Percentiles rank a stretch among this genome's conserved stretches.
Evolutionary conservation across 2,113 vertebrate genomes (phyloP).

Genomic region (Triplophysa siluroides): DNA sequence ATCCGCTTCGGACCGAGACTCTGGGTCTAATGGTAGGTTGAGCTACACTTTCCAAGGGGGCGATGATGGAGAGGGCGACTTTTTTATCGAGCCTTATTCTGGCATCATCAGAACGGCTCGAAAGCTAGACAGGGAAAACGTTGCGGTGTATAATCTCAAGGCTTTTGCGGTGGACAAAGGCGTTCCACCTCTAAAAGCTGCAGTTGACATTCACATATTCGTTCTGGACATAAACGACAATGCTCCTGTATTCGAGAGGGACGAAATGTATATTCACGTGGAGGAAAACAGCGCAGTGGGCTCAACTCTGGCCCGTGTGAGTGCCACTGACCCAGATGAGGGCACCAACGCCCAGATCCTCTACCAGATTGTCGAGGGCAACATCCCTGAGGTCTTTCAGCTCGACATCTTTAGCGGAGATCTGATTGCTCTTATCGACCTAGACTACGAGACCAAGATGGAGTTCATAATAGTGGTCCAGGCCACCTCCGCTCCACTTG

Average conservation of each 20-base stretch:
- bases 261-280: slow-evolving; percentile 83
- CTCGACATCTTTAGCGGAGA: slow-evolving; percentile 86
- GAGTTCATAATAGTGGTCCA: slow-evolving; percentile 86
- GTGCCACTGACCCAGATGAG: slow-evolving; percentile 81
- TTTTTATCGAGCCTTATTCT: slow-evolving; percentile 85
- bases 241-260: slow-evolving; percentile 84
- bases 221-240: slow-evolving; percentile 88
- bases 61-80: slow-evolving; percentile 85
- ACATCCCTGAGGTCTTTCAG: slow-evolving; percentile 86
- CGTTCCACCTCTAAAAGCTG: slow-evolving; percentile 77
- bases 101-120: slow-evolving; percentile 84
- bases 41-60: slow-evolving; percentile 86
- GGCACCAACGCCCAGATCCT: slow-evolving; percentile 87
- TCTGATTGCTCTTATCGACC: slow-evolving; percentile 81
- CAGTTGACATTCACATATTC: slow-evolving; percentile 80
- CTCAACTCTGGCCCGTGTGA: slow-evolving; percentile 81
- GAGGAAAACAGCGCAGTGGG: slow-evolving; percentile 86
- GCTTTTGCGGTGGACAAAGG: slow-evolving; percentile 85
- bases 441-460: slow-evolving; percentile 82
- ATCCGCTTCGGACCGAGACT: slow-evolving; percentile 83
- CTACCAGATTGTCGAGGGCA: slow-evolving; percentile 89
- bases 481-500: slow-evolving; percentile 85
- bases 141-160: slow-evolving; percentile 79
- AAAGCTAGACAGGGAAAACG: slow-evolving; percentile 83
- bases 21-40: slow-evolving; percentile 83